phyloP scores from a whole-genome alignment of 2,888 invertebrate genomes.

The Malthinus flaveolus region DNA sequence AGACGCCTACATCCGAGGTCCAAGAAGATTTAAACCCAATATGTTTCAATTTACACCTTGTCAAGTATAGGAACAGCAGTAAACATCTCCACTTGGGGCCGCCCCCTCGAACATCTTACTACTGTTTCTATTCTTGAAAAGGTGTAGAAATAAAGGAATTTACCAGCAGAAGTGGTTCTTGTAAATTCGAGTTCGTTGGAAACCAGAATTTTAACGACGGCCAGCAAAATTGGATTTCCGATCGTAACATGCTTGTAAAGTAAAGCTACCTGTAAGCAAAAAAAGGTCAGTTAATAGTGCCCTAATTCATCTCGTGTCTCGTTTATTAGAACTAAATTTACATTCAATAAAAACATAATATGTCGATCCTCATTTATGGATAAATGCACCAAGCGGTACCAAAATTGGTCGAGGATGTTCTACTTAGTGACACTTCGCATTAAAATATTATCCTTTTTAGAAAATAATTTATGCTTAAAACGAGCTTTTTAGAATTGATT shows the following conservation, averaged over 20 bases:
- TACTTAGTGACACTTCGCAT: conserved; percentile 5
- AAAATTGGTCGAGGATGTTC: conserved; percentile 8
- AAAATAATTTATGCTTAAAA: conserved; percentile 6
- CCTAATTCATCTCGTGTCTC: too few species aligned
- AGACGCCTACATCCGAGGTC: too few species aligned
- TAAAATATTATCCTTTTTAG: conserved; percentile 15
- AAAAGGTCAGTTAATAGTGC: too few species aligned
- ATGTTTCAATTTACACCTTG: too few species aligned
- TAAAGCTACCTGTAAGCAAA: conserved; percentile 63
- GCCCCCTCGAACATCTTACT: too few species aligned
- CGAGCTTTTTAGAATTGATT: conserved; percentile 1
- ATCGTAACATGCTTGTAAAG: conserved; percentile 82
- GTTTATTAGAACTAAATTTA: too few species aligned
- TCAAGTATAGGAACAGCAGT: too few species aligned
- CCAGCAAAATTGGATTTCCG: conserved; percentile 81
- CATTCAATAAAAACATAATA: too few species aligned
- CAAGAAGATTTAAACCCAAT: too few species aligned
- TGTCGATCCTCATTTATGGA: background rate
- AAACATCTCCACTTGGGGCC: too few species aligned
- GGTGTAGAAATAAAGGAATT: too few species aligned
- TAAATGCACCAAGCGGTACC: background rate
- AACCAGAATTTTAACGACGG: conserved; percentile 72
- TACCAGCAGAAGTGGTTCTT: conserved; percentile 42
- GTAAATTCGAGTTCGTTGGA: conserved; percentile 57
- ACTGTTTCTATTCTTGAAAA: too few species aligned